Evolutionary conservation across 1,140 invertebrate genomes (phyloP).

Genomic region (Lasaia peninsularis): DNA sequence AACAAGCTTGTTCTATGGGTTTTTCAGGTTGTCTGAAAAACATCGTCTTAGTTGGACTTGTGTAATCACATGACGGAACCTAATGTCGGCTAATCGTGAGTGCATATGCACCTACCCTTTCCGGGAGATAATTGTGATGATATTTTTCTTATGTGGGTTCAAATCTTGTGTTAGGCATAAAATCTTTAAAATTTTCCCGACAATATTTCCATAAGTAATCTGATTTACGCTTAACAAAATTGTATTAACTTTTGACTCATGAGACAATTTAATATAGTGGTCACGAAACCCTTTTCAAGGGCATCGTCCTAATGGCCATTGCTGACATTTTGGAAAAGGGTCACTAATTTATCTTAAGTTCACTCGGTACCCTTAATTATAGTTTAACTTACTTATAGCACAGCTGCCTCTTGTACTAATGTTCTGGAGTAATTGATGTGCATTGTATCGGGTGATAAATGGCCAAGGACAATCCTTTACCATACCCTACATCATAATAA

Average conservation of each 20-base stretch:
- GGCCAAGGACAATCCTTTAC: too few relatives aligned
- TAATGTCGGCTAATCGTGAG: too few relatives aligned
- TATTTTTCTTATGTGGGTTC: too few relatives aligned
- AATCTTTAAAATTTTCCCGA: too few relatives aligned
- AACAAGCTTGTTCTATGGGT: too few relatives aligned
- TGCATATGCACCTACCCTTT: too few relatives aligned
- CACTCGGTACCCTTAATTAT: constrained; percentile 59
- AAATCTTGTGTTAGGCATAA: too few relatives aligned
- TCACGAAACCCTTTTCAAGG: constrained; percentile 45
- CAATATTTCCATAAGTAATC: neutral
- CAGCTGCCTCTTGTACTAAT: constrained; percentile 30
- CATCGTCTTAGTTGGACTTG: too few relatives aligned
- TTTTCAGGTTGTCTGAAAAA: too few relatives aligned
- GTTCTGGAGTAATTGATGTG: constrained; percentile 27
- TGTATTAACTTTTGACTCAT: constrained; percentile 38
- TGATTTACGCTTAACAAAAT: constrained; percentile 9
- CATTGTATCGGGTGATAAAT: neutral
- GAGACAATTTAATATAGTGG: constrained; percentile 24
- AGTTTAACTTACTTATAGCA: constrained; percentile 59
- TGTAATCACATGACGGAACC: too few relatives aligned
- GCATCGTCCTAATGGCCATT: constrained; percentile 39
- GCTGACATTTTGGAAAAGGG: constrained; percentile 64
- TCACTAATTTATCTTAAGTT: constrained; percentile 67
- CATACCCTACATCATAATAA: neutral
- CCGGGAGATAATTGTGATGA: too few relatives aligned